Conservation (phyloP, 1,140 invertebrate species). For the Papilio xuthus region DNA sequence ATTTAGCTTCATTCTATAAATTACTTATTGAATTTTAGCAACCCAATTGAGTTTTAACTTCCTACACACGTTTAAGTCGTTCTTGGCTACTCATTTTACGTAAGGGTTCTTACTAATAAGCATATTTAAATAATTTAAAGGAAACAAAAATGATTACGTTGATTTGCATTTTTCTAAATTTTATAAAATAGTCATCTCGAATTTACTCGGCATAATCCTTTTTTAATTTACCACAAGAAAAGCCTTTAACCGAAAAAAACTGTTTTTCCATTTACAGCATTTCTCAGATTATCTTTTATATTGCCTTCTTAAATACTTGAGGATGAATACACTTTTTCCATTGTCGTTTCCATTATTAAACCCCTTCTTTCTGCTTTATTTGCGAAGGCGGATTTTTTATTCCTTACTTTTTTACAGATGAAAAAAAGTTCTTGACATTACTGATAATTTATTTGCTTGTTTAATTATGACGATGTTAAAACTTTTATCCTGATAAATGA, state of each 20-base stretch:
- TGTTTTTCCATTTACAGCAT: conserved; percentile 6
- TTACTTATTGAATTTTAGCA: background rate
- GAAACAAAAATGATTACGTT: background rate
- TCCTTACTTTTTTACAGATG: background rate
- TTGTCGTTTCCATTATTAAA: conserved; percentile 8
- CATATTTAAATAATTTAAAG: background rate
- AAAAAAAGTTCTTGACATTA: background rate
- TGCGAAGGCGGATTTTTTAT: background rate
- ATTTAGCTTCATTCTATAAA: background rate
- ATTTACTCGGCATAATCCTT: background rate
- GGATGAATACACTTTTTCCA: conserved; percentile 7
- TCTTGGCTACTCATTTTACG: background rate
- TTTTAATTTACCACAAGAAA: conserved; percentile 1
- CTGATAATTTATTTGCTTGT: background rate
- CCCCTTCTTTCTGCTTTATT: conserved; percentile 2
- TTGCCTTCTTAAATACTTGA: conserved; percentile 10
- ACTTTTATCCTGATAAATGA: background rate
- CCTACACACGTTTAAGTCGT: background rate
- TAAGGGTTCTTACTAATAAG: background rate
- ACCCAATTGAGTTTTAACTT: background rate
- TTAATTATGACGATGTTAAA: background rate
- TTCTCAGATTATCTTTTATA: conserved; percentile 14
- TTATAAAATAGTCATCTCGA: background rate
- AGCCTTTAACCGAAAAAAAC: background rate
- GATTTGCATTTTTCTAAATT: background rate